Evolutionary conservation across 2,113 vertebrate genomes (phyloP).

Genomic region (Callorhinus ursinus): DNA sequence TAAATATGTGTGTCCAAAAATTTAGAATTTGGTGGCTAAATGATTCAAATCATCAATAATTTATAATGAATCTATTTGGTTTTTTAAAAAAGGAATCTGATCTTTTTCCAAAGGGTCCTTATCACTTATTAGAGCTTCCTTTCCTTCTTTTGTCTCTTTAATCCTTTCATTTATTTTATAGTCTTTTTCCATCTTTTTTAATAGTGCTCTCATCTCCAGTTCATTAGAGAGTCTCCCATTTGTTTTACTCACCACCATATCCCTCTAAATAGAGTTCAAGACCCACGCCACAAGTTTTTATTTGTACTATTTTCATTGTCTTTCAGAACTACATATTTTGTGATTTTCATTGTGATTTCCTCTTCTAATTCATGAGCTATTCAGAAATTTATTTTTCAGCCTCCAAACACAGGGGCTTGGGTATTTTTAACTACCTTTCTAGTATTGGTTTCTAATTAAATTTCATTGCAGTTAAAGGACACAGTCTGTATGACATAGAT

Average conservation of each 20-base stretch:
- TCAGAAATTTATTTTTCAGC: slow-evolving; percentile 24
- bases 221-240: background rate
- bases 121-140: background rate
- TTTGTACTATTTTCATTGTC: slow-evolving; percentile 3
- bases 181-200: background rate
- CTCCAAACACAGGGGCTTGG: background rate
- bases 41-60: slow-evolving; percentile 40
- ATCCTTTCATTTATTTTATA: background rate
- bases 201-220: background rate
- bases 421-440: slow-evolving; percentile 24
- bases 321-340: slow-evolving; percentile 19
- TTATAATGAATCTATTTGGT: background rate
- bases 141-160: background rate
- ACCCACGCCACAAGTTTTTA: background rate
- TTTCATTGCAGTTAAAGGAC: background rate
- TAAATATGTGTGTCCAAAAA: slow-evolving; percentile 9
- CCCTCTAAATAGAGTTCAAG: background rate
- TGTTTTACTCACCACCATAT: background rate
- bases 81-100: background rate
- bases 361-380: background rate
- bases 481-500: background rate
- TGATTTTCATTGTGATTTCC: slow-evolving; percentile 27
- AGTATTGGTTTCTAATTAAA: slow-evolving; percentile 1
- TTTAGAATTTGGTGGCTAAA: slow-evolving; percentile 15
- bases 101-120: background rate